Evolutionary conservation across 2,797 vertebrate species (phyloP), one percentile per base, ranked within the genome.

Genomic region (Hipposideros larvatus): DNA sequence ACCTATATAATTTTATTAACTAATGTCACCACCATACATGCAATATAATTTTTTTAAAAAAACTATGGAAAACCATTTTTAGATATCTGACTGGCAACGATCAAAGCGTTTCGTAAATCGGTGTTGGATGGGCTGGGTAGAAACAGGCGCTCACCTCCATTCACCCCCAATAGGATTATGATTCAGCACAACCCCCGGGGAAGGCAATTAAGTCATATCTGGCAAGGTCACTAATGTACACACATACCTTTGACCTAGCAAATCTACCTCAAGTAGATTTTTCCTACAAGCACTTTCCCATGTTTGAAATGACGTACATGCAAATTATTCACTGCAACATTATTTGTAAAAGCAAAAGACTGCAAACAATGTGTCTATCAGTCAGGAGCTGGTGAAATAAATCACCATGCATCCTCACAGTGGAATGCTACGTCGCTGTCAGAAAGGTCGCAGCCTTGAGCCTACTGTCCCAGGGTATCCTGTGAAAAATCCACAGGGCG

Each of bases 221-320:
- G 11, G 48, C 22, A 1, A 7, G 55, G 43, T 31, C 37, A 37
- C 51, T 3, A 0, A 8, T 0, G 8, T 5, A 10, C 18, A 31
- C 15, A 18, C 28, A 51, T 4, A 46, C 31, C 51, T 89, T 16
- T n/a, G 75, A 79, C 66, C 26, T 19, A 53, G 26, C 55, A 79
- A 2, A 78, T 11, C 65, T 24, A 14, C 21, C 46, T 48, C 59
- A 41, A 37, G 14, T 78, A 37, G 37, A 75, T 7, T 11, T 61
- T 28, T 28, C 74, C 22, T 11, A 37, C 16, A 26, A 43, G 55
- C 18, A 19, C 66, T 10, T 37, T 8, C 18, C 15, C 1, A 41
- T 24, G 11, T 61, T 24, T 57, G 34, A 31, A 34, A 18, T 2
- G 53, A 37, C 26, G 4, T 19, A 26, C 0, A 24, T 2, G 22